Conservation (phyloP, 1,140 invertebrate species). For the Hetaerina americana region DNA sequence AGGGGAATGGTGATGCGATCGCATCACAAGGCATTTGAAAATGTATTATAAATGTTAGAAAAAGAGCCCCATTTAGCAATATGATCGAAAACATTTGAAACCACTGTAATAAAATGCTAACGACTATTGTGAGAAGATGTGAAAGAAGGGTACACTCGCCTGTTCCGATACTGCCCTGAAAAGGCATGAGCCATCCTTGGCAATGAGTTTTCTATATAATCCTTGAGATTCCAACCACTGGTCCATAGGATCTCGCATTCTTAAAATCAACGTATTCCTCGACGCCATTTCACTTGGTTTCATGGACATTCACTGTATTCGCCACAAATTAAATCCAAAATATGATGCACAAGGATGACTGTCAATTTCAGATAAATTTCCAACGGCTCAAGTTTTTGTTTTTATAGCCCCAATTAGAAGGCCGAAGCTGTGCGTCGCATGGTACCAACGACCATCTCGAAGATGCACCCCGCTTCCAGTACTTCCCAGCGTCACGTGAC, state of each 20-base stretch:
- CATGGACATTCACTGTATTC: too few species aligned
- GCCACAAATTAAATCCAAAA: too few species aligned
- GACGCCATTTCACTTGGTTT: slow-evolving; percentile 23
- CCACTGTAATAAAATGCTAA: neutral
- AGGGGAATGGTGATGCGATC: neutral
- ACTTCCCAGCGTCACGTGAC: too few species aligned
- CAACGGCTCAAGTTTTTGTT: too few species aligned
- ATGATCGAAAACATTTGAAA: neutral
- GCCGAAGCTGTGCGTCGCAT: too few species aligned
- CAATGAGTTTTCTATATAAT: slow-evolving; percentile 67
- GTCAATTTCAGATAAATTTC: too few species aligned
- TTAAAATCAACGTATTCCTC: slow-evolving; percentile 23
- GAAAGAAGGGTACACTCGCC: slow-evolving; percentile 28
- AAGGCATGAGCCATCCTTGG: slow-evolving; percentile 68
- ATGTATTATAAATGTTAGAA: neutral
- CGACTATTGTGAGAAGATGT: slow-evolving; percentile 2
- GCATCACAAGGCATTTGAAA: neutral
- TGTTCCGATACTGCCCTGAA: slow-evolving; percentile 77
- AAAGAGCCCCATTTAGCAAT: too few species aligned
- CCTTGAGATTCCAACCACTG: slow-evolving; percentile 62
- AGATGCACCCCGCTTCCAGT: too few species aligned
- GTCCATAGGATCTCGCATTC: slow-evolving; percentile 42
- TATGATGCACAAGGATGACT: too few species aligned
- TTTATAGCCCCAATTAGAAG: too few species aligned
- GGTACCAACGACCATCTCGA: too few species aligned